Percentiles rank a stretch among this genome's conserved stretches.
Conservation (phyloP, 2,113 vertebrate species). For the Brachypodius melanocephalos region DNA sequence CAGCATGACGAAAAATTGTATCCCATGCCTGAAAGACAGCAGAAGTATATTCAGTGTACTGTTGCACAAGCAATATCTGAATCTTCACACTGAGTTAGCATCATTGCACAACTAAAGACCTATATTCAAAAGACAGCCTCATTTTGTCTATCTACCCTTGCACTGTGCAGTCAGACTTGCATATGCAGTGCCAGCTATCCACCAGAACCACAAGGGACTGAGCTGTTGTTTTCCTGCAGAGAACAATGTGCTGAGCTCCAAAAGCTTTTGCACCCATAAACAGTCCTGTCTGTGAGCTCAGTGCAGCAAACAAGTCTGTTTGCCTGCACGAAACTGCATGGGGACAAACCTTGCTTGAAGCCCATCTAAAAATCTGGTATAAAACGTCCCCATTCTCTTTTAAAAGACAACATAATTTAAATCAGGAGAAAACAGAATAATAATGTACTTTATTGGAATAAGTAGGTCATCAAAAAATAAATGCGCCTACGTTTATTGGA, state of each 20-base stretch:
- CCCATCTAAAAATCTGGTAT: conserved; percentile 5
- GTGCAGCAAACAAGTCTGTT: not conserved
- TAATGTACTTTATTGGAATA: conserved; percentile 63
- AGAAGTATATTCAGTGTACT: not conserved
- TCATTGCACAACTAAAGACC: not conserved
- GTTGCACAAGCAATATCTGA: not conserved
- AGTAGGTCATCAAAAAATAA: conserved; percentile 71
- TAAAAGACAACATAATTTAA: conserved; percentile 57
- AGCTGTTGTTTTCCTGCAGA: not conserved
- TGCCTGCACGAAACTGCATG: not conserved
- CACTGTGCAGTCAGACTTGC: not conserved
- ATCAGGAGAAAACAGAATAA: conserved; percentile 60
- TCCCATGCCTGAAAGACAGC: not conserved
- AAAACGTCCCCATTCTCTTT: conserved; percentile 39
- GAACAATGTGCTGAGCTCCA: not conserved
- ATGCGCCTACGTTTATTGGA: conserved; percentile 54
- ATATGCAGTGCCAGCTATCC: not conserved
- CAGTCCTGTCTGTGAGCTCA: not conserved
- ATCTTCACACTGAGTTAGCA: not conserved
- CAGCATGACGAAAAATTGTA: not conserved
- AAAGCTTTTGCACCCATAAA: not conserved
- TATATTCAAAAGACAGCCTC: not conserved
- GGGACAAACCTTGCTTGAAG: not conserved
- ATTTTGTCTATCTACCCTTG: not conserved
- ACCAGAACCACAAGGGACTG: not conserved